Evolutionary conservation across 2,113 vertebrate genomes (phyloP), one percentile per base, ranked within the genome.

Genomic region (Perca flavescens): DNA sequence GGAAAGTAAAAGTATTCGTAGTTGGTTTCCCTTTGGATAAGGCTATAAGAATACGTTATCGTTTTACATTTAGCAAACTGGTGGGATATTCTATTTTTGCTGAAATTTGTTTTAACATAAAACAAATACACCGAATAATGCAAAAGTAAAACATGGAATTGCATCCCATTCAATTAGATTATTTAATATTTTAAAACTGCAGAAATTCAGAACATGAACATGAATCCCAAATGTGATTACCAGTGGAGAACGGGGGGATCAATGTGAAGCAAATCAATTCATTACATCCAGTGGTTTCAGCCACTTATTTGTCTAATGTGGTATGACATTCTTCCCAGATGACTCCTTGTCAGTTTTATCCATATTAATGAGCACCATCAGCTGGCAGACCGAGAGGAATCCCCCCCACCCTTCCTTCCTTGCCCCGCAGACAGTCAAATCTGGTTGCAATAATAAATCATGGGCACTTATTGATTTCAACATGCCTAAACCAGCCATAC

Each of bases 271-370:
- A 76, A 92, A 93, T 93, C 92, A 90, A 91, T 92, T 90, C 77
- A 92, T 86, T 93, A 89, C 84, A 85, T 74, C 77, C 63, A 56
- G 76, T 77, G 75, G 88, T 90, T 91, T 87, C 86, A 93, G 86
- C 80, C 90, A 89, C 91, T 93, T 93, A 94, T 94, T 91, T 88
- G 83, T 91, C 84, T 91, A 94, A 92, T 93, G 90, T 84, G 77
- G 82, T 93, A 91, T 91, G 90, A 93, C 92, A 93, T 88, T 85
- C 87, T 70, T 92, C 89, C 86, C 89, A 80, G 90, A 91, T 89
- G 93, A 92, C 86, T 93, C 71, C 62, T 34, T 81, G 74, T 92
- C 86, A 85, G 61, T 86, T 93, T 88, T 87, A 92, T 94, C 86
- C 90, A 91, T 93, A 92, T 93, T 94, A 94, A 93, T 90, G 84